Evolutionary conservation across 2,888 invertebrate genomes (phyloP), one percentile per base, ranked within the genome.

Genomic region (Pseudococcus jackbeardsleyi): DNA sequence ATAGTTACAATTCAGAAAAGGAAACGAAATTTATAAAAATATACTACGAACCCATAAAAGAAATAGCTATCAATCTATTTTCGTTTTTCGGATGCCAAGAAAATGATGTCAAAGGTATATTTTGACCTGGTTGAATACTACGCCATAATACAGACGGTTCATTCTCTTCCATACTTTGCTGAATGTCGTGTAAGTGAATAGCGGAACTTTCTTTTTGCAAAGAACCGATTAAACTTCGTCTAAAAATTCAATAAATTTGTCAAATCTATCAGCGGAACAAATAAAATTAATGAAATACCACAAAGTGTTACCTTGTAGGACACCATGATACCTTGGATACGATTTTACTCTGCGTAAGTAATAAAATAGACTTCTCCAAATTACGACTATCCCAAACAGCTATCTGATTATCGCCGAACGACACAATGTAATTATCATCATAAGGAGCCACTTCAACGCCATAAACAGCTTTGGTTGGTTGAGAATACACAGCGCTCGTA

Each of bases 371-470:
- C 91, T 96, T 95, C 90, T 97, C 96, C 91, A 98, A 95, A 91
- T 95, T 95, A 88, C 98, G 93, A 84, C 95, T 94, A 92, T 98
- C 98, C 98, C 98, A 98, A 89, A 98, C 93, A 89, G 94, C 94
- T 89, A 97, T 94, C 90, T 95, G 94, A 91, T 94, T 95, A 91
- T 97, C 97, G 79, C 95, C 93, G 91, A 94, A 96, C 68, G 98
- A 96, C 87, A 97, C 97, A 22, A 98, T 91, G 91, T 96, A 95
- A 92, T 95, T 94, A 90, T 95, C 95, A 91, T 94, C 94, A 91
- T 94, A 94, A 1, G 96, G 95, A 91, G 97, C 96, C 0, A 96
- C 94, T 89, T 94, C 94, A 19, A 96, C 93, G 84, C 97, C 97
- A 92, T 95, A 95, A 59, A 98, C 97, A 89, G 96, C 95, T 91